Percentiles rank a stretch among this genome's conserved stretches.
Evolutionary conservation across 2,113 vertebrate species (phyloP).

Genomic region (Calonectris borealis): DNA sequence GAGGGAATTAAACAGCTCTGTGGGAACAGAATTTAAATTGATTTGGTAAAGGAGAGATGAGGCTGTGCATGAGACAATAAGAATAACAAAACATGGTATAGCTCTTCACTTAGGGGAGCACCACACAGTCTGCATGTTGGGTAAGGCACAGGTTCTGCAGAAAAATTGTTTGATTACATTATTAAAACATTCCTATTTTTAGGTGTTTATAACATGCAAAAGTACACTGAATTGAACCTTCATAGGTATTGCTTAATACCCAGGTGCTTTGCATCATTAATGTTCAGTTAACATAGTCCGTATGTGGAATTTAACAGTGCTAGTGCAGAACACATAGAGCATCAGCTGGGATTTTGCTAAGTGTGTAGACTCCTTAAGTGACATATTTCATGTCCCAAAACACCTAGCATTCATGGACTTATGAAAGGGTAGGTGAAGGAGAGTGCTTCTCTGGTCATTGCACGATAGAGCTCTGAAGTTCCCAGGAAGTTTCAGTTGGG

Average conservation of each 20-base stretch:
- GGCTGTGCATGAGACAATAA: background rate
- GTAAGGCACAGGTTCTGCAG: background rate
- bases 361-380: background rate
- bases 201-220: background rate
- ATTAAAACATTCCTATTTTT: background rate
- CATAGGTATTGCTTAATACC: background rate
- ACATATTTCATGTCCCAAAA: background rate
- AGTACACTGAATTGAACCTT: background rate
- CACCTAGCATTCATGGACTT: background rate
- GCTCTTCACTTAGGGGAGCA: background rate
- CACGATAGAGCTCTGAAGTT: background rate
- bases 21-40: background rate
- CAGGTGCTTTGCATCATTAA: background rate
- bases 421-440: background rate
- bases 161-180: background rate
- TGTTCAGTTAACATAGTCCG: background rate
- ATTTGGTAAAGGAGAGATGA: background rate
- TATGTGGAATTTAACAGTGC: background rate
- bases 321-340: fast-evolving
- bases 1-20: background rate
- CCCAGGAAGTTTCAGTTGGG: background rate
- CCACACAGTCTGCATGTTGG: background rate
- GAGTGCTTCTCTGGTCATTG: background rate
- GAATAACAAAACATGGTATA: background rate
- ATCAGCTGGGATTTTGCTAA: background rate